A percentile compares a stretch with the other conserved stretches of the same genome.
Evolutionary conservation across 2,888 invertebrate genomes (phyloP).

Genomic region (Villa cingulata): DNA sequence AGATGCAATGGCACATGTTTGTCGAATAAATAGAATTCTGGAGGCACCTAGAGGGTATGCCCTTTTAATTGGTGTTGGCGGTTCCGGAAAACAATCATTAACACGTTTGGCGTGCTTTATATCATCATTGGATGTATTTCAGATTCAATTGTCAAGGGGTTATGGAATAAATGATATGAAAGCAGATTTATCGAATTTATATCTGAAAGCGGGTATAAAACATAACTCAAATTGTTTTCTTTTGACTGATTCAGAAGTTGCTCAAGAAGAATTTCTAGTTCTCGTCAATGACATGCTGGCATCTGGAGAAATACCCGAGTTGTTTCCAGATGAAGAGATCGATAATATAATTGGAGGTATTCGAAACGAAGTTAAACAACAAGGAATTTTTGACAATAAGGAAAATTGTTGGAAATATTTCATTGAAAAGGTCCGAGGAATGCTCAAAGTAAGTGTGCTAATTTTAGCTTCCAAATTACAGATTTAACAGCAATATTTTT

Average conservation of each 20-base stretch:
- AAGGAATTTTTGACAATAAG: constrained; percentile 68
- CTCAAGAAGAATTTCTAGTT: constrained; percentile 81
- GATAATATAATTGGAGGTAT: constrained; percentile 73
- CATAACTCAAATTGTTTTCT: constrained; percentile 72
- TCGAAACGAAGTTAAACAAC: constrained; percentile 63
- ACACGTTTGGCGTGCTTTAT: constrained; percentile 81
- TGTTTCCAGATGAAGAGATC: constrained; percentile 79
- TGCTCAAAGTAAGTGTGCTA: constrained; percentile 48
- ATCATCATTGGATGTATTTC: constrained; percentile 82
- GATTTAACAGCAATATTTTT: neutral
- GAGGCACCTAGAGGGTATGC: constrained; percentile 89
- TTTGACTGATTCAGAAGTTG: constrained; percentile 87
- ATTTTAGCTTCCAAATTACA: too few species aligned
- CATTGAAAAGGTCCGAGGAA: constrained; percentile 72
- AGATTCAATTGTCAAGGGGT: constrained; percentile 81
- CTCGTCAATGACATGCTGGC: constrained; percentile 87
- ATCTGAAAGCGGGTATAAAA: constrained; percentile 77
- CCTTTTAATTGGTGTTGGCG: constrained; percentile 83
- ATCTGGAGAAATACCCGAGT: constrained; percentile 84
- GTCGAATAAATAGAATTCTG: constrained; percentile 81
- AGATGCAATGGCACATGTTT: constrained; percentile 87
- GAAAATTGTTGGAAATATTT: constrained; percentile 95
- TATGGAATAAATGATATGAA: constrained; percentile 73
- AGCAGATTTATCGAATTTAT: constrained; percentile 56
- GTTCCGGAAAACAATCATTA: constrained; percentile 87